Percentiles rank a stretch among this genome's conserved stretches.
phyloP scores from a whole-genome alignment of 2,113 vertebrate genomes.

The Malaclemys terrapin region DNA sequence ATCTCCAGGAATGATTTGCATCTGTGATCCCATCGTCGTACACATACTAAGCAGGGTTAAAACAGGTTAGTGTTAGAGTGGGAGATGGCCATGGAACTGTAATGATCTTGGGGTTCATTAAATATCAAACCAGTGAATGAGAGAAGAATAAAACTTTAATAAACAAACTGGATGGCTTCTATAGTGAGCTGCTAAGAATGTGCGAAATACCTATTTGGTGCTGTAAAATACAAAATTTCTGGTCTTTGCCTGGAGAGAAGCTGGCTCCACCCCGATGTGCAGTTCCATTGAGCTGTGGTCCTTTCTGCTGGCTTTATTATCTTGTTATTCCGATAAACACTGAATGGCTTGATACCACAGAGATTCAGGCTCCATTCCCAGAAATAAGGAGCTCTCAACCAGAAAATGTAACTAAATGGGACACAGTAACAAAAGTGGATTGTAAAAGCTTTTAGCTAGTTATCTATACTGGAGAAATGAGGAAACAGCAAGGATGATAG shows the following conservation, averaged over 20 bases:
- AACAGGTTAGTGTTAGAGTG: neutral
- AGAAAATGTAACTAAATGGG: neutral
- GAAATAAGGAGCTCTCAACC: neutral
- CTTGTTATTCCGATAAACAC: neutral
- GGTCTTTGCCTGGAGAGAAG: neutral
- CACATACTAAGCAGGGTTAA: neutral
- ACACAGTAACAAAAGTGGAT: neutral
- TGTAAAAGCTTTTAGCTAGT: neutral
- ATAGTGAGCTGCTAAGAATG: neutral
- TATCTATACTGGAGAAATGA: neutral
- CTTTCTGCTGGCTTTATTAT: neutral
- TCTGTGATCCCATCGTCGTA: neutral
- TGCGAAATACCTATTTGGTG: neutral
- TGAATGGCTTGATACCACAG: neutral
- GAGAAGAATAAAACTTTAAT: no score
- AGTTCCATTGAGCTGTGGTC: neutral
- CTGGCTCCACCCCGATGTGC: neutral
- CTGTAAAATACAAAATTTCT: neutral
- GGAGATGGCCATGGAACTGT: neutral
- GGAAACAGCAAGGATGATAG: no score
- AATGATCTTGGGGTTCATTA: no score
- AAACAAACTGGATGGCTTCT: no score
- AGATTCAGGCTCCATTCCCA: neutral
- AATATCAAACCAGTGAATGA: no score
- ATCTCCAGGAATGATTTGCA: neutral